Evolutionary conservation across 1,140 invertebrate genomes (phyloP), one percentile per base, ranked within the genome.

Genomic region (Potamilus streckersoni): DNA sequence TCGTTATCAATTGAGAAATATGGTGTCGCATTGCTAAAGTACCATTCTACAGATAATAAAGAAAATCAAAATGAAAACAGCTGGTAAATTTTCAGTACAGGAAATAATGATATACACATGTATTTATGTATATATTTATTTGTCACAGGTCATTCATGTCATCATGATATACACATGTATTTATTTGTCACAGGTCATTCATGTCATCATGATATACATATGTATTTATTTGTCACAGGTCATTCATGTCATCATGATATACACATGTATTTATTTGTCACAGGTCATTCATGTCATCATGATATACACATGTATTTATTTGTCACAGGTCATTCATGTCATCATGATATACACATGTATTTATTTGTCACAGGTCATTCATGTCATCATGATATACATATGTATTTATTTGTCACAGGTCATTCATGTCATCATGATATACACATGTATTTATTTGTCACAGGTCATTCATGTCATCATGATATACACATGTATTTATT

Each of bases 151-250:
- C 65, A 76, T 69, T 62, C 70, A 93, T 63, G 91, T 93, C 0
- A 92, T 94, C 23, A 97, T n/a, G n/a, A n/a, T n/a, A n/a, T n/a
- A n/a, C n/a, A n/a, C n/a, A 8, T 49, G 11, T 49, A 49, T 6
- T 49, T 13, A 95, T 96, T 64, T 92, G 93, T 61, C 91, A 93
- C 0, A 93, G 75, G 70, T 83, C 65, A 76, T 69, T 62, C 70
- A 93, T 63, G 91, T 93, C 0, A 92, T 94, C 23, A 97, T n/a
- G n/a, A n/a, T n/a, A n/a, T n/a, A n/a, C n/a, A n/a, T n/a, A 8
- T 49, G 11, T 49, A 49, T 6, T 49, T 13, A 95, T 96, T 64
- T 92, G 93, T 61, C 91, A 93, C 0, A 93, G 75, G 70, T 83
- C 65, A 76, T 69, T 62, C 70, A 93, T 63, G 91, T 93, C 0